Evolutionary conservation across 2,888 invertebrate genomes (phyloP).

Genomic region (Microctonus hyperodae): DNA sequence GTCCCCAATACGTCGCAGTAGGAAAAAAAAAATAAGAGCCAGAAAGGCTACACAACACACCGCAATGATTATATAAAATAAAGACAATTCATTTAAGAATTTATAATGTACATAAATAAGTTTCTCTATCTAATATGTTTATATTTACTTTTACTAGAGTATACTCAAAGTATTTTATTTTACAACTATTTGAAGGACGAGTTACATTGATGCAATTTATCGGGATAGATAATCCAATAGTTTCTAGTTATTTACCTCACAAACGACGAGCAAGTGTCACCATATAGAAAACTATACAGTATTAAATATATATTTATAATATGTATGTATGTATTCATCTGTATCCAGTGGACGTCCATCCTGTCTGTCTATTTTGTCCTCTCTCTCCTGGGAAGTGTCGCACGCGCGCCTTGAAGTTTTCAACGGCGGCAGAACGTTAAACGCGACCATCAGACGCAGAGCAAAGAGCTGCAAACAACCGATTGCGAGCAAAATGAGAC

Average conservation of each 20-base stretch:
- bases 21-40: not conserved
- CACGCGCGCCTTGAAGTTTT: conserved; percentile 6
- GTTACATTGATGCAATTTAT: conserved; percentile 20
- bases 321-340: not conserved
- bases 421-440: not conserved
- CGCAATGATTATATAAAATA: not conserved
- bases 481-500: not conserved
- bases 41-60: not conserved
- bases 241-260: not conserved
- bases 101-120: not conserved
- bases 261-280: not conserved
- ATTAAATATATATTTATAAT: not conserved
- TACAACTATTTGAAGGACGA: conserved; percentile 14
- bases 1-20: not conserved
- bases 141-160: not conserved
- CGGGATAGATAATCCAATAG: not conserved
- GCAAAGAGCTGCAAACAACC: not conserved
- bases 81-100: conserved; percentile 5
- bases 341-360: not conserved
- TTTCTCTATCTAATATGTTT: not conserved
- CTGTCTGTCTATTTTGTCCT: not conserved
- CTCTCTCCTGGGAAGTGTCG: conserved; percentile 2
- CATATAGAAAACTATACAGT: not conserved
- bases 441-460: not conserved
- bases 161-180: not conserved